Base-by-base conservation (phyloP, 2,797 vertebrate species). In the Pipistrellus pygmaeus region DNA sequence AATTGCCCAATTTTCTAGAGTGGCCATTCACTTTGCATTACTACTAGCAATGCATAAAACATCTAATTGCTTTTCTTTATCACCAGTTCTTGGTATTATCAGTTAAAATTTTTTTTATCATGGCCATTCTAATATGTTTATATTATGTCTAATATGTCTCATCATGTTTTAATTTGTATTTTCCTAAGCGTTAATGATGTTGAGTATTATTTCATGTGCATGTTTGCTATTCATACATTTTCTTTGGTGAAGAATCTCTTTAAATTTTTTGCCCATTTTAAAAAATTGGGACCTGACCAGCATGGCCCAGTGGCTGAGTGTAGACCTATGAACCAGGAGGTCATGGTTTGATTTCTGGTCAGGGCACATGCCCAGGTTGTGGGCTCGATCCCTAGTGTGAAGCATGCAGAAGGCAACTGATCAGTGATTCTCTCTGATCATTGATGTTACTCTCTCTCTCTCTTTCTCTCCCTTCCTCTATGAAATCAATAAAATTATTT, bases 121-220 rank as follows among this genome's bases (percentile, higher is more conserved):
- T 30, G 48, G 20, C 21, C 23, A 48, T 81, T 80, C 13, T 83
- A 57, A 35, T n/a, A 66, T 23, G 6, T 71, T 64, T 94, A 35
- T n/a, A n/a, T 53, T 53, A 53, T 53, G 7, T 53, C 53, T 53
- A 53, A 53, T 53, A 53, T 21, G 53, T 62, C n/a, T 53, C 21
- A 11, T 68, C 64, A 41, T 86, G 32, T 55, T 72, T 93, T 89
- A 69, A 68, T 75, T 72, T 91, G 23, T 25, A 21, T 75, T 88
- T 89, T 89, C 38, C 55, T 90, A 27, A 51, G 41, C 15, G 7
- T 15, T 46, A 62, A 68, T 83, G 55, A 91, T 64, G 6, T 48
- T 83, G 30, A 57, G n/a, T 14, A 66, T 93, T 23, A 55, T 93
- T 93, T 91, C 51, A 41, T 78, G 4, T 89, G 7, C 15, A 91